A percentile compares a stretch with the other conserved stretches of the same genome.
These are phyloP conservation scores for Serrognathus titanus DNA, from an alignment of 2,888 invertebrate genomes.

Conservation along the genomic window DNA sequence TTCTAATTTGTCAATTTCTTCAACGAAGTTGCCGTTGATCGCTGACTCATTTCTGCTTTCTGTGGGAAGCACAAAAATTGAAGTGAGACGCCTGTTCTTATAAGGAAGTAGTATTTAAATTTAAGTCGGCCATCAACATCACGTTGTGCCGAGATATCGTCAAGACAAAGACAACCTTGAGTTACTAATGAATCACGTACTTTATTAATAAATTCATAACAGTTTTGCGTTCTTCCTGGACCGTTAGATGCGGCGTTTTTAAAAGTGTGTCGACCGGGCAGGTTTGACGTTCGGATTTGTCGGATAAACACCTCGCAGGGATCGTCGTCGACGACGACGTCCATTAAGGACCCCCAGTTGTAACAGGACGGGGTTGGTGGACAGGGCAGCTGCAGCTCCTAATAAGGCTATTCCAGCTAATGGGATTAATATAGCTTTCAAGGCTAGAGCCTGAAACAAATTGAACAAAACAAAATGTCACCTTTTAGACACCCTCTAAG, in stretches of 20 bases:
- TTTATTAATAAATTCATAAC: too few species aligned
- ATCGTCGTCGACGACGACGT: conserved; percentile 52
- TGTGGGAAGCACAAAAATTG: too few species aligned
- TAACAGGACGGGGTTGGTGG: conserved; percentile 74
- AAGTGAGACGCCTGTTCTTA: too few species aligned
- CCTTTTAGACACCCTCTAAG: not conserved
- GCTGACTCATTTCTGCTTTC: too few species aligned
- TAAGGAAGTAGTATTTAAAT: too few species aligned
- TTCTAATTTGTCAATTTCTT: too few species aligned
- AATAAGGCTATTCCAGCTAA: conserved; percentile 73
- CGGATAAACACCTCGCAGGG: conserved; percentile 6
- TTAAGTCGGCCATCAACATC: too few species aligned
- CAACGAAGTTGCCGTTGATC: too few species aligned
- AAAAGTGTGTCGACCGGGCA: not conserved
- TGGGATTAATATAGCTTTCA: conserved; percentile 64
- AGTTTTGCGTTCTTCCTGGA: too few species aligned
- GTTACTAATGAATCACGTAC: too few species aligned
- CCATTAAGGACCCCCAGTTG: conserved; percentile 74
- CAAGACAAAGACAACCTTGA: too few species aligned
- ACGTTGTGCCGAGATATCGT: too few species aligned
- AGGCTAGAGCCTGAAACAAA: conserved; percentile 55
- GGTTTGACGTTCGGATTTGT: conserved; percentile 10
- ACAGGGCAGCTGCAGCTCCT: conserved; percentile 75
- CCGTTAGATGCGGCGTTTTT: not conserved
- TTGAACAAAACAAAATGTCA: conserved; percentile 1